Evolutionary conservation across 2,888 invertebrate genomes (phyloP), one percentile per base, ranked within the genome.

Genomic region (Cantharis rufa): DNA sequence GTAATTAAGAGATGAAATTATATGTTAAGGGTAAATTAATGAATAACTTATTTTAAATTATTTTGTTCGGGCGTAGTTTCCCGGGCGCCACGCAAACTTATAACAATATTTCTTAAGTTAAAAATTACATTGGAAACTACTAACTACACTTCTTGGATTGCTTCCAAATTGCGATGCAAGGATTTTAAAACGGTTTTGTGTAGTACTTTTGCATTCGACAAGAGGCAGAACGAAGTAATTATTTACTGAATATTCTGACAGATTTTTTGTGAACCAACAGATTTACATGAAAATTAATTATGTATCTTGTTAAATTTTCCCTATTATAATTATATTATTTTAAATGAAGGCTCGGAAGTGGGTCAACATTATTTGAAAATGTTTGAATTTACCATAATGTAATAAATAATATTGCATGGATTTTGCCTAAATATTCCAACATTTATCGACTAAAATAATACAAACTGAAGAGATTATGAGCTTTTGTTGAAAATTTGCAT

Each of bases 401-500:
- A 66, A 66, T 66, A 66, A 66, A 66, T 66, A 9, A 21, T 66
- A 66, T 13, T 66, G n/a, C n/a, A 66, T 66, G 64, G 64, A 66
- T 66, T 66, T 66, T 66, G 21, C n/a, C 64, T 66, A 66, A 24
- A 24, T 21, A 66, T 66, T 21, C 10, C 13, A 66, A 13, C 21
- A 16, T 66, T 66, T 66, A 66, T 66, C 18, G 64, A 24, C 21
- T 16, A 66, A 66, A 66, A 66, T 21, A 66, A 66, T 15, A 66
- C 64, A 24, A 66, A 66, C 18, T 66, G 64, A 13, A 66, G 64
- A 66, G 64, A 66, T 66, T 66, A 66, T 66, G n/a, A 21, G 64
- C 64, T 66, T 64, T 66, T 66, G 64, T 66, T 66, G 21, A 66
- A 66, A 66, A 66, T 66, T 66, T 66, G 64, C 16, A 66, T 66